A percentile compares a stretch with the other conserved stretches of the same genome.
These are phyloP conservation scores for Sula dactylatra DNA, from an alignment of 2,113 vertebrate species.

Conservation along the genomic window DNA sequence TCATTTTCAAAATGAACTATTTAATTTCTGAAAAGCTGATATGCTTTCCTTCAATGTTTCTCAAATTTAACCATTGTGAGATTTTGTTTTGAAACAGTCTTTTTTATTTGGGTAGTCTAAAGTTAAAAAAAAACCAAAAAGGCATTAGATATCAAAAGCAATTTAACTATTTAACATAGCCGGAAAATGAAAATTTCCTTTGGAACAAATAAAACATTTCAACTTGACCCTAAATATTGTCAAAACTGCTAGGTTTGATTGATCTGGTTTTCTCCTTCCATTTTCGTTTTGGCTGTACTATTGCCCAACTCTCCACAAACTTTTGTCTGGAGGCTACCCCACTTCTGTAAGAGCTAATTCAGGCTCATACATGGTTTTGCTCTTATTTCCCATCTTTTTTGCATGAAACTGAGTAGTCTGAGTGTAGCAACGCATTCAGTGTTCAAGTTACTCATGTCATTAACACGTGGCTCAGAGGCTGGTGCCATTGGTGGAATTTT, in stretches of 20 bases:
- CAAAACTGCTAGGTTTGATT: neutral
- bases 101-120: neutral
- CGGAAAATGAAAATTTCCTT: neutral
- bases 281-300: neutral
- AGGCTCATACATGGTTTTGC: neutral
- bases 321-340: neutral
- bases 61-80: neutral
- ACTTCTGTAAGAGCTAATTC: neutral
- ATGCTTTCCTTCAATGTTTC: neutral
- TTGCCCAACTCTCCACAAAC: neutral
- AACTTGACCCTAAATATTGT: neutral
- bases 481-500: too few relatives aligned
- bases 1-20: neutral
- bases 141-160: neutral
- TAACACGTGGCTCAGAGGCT: too few relatives aligned
- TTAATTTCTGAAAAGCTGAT: neutral
- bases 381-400: neutral
- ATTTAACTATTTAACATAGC: neutral
- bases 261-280: neutral
- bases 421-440: neutral
- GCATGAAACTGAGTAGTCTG: neutral
- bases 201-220: neutral
- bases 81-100: neutral
- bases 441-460: too few relatives aligned
- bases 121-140: neutral